Conservation (phyloP, 1,140 invertebrate genomes). For the Drosophila tani region DNA sequence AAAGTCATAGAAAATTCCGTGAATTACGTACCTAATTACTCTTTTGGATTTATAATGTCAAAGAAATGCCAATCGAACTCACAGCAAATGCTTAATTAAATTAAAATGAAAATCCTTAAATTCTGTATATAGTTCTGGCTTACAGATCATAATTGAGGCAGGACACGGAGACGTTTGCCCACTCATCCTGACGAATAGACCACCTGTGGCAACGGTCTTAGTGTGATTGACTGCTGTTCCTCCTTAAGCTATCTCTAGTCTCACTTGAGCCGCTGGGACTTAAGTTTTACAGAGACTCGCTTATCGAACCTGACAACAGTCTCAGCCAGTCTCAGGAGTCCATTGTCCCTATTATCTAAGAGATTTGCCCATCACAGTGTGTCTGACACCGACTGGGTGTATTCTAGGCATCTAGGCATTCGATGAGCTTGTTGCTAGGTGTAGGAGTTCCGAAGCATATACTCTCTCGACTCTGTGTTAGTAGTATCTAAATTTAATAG, state of each 20-base stretch:
- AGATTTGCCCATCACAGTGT: constrained; percentile 53
- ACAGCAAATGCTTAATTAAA: background rate
- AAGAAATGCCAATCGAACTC: background rate
- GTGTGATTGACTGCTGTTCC: constrained; percentile 60
- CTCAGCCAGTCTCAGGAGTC: constrained; percentile 22
- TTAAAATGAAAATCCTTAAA: background rate
- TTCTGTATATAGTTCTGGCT: background rate
- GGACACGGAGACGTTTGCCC: background rate
- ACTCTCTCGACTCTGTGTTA: background rate
- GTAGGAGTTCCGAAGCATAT: constrained; percentile 22
- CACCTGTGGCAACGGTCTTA: constrained; percentile 14
- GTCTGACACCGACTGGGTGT: constrained; percentile 26
- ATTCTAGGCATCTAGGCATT: constrained; percentile 34
- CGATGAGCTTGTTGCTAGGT: constrained; percentile 60
- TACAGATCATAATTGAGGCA: background rate
- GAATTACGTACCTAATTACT: background rate
- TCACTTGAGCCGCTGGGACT: constrained; percentile 52
- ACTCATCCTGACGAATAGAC: constrained; percentile 20
- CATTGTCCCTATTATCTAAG: constrained; percentile 51
- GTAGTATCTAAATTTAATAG: constrained; percentile 26
- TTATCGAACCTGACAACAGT: constrained; percentile 61
- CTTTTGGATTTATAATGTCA: background rate
- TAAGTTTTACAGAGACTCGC: constrained; percentile 56
- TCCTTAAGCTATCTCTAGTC: constrained; percentile 57
- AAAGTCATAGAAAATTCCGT: background rate